phyloP scores from a whole-genome alignment of 2,888 invertebrate species.

The Heteromyza rotundicornis region DNA sequence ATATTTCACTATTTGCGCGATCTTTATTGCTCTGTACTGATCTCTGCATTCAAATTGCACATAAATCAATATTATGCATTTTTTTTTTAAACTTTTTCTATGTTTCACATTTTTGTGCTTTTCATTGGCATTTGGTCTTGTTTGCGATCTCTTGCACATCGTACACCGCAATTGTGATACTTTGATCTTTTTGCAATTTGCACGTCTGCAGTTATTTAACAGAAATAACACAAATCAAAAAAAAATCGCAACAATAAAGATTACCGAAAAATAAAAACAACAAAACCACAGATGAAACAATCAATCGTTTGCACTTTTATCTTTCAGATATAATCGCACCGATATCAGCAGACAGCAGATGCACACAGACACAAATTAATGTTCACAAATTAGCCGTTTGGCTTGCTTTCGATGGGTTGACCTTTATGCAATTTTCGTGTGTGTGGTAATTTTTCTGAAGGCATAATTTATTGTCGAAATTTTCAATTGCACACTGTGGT shows the following conservation, averaged over 20 bases:
- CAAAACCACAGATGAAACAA: no score
- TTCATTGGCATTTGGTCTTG: neutral
- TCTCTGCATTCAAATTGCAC: neutral
- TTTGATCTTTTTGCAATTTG: neutral
- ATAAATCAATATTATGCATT: neutral
- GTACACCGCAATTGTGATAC: neutral
- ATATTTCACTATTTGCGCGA: no score
- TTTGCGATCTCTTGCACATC: neutral
- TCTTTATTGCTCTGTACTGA: neutral
- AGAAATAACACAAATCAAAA: no score
- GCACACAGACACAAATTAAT: neutral
- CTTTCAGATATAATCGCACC: neutral
- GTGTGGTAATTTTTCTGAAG: neutral
- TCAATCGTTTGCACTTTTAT: constrained; percentile 2
- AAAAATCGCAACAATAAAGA: neutral
- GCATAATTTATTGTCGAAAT: neutral
- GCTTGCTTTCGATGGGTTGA: neutral
- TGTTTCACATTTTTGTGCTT: neutral
- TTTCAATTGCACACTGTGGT: neutral
- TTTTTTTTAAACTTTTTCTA: neutral
- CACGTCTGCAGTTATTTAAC: neutral
- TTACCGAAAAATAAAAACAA: no score
- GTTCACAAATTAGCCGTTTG: neutral
- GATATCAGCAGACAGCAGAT: neutral
- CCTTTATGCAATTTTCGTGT: neutral